These are phyloP conservation scores for Propithecus coquereli DNA, from an alignment of 2,113 vertebrate species.

Conservation along the genomic window DNA sequence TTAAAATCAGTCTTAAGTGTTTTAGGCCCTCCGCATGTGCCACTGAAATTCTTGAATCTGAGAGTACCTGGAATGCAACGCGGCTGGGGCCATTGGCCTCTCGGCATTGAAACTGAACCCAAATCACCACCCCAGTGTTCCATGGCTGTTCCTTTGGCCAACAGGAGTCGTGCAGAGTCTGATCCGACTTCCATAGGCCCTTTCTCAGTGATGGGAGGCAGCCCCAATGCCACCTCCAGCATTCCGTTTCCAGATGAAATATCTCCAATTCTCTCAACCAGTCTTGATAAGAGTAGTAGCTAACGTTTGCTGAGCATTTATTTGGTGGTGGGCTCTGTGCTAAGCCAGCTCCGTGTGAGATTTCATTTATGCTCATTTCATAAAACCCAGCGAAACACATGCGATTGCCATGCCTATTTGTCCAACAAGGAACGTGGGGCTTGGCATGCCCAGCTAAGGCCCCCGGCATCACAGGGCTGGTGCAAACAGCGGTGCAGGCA, in stretches of 20 bases:
- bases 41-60: no score
- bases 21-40: accelerated
- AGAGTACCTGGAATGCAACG: accelerated
- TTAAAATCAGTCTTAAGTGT: neutral
- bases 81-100: accelerated
- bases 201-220: accelerated
- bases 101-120: accelerated
- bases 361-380: neutral
- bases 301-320: accelerated
- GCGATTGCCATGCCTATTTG: accelerated
- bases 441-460: accelerated
- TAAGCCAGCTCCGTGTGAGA: accelerated
- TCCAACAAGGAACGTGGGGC: neutral
- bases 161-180: no score
- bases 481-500: no score
- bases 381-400: neutral
- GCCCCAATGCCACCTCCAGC: accelerated
- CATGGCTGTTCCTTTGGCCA: accelerated
- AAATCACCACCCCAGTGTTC: neutral
- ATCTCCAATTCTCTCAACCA: accelerated
- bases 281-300: neutral
- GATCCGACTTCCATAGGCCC: neutral
- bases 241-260: neutral
- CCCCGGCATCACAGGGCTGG: neutral
- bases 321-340: neutral